A percentile compares a stretch with the other conserved stretches of the same genome.
These are phyloP conservation scores for Ectropis grisescens DNA, from an alignment of 1,140 invertebrate genomes.

Conservation along the genomic window DNA sequence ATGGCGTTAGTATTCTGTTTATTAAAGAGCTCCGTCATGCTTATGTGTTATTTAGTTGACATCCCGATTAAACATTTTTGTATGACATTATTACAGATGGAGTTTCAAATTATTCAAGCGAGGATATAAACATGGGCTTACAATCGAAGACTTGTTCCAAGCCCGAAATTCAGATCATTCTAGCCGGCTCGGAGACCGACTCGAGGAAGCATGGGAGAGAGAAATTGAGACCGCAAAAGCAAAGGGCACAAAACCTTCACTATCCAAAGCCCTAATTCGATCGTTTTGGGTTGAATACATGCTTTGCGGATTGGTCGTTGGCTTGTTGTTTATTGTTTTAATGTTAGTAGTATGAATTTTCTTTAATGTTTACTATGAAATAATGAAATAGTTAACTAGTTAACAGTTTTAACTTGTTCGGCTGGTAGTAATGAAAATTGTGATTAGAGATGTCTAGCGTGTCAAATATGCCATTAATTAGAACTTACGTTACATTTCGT, in stretches of 20 bases:
- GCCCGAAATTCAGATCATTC: conserved; percentile 72
- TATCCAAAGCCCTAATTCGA: conserved; percentile 57
- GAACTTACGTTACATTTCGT: too few relatives aligned
- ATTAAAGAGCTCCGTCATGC: too few relatives aligned
- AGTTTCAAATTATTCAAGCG: conserved; percentile 42
- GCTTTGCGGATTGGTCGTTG: conserved; percentile 35
- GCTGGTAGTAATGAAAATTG: too few relatives aligned
- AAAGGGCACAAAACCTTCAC: conserved; percentile 42
- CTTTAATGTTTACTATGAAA: neutral
- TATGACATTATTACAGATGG: conserved; percentile 28
- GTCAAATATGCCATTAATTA: too few relatives aligned
- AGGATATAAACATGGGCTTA: conserved; percentile 67
- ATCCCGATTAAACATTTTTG: too few relatives aligned
- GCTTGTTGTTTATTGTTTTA: conserved; percentile 47
- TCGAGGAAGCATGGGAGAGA: conserved; percentile 67
- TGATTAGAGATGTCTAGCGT: too few relatives aligned
- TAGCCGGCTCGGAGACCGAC: conserved; percentile 67
- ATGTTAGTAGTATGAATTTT: conserved; percentile 33
- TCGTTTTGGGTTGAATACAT: conserved; percentile 67
- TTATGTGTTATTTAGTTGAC: too few relatives aligned
- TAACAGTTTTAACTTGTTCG: too few relatives aligned
- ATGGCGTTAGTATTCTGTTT: too few relatives aligned
- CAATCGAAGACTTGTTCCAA: conserved; percentile 72
- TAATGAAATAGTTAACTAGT: too few relatives aligned
- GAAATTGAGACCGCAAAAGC: conserved; percentile 45